These are phyloP conservation scores for Danio tinwini DNA, from an alignment of 2,797 vertebrate species.

Conservation along the genomic window DNA sequence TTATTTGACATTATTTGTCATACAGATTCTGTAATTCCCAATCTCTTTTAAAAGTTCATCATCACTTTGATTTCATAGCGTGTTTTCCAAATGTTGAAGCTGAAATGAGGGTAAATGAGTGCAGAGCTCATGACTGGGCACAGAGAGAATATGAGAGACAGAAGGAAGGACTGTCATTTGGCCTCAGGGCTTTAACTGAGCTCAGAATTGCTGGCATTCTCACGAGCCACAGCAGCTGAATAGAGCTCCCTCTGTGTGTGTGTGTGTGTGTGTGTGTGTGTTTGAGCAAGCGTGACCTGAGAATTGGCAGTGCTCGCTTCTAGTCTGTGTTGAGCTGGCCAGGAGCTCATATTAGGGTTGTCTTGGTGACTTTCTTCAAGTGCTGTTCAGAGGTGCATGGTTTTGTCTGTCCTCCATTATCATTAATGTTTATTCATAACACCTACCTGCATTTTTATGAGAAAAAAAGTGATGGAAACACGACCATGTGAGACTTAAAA, in stretches of 20 bases:
- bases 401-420: not conserved
- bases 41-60: not conserved
- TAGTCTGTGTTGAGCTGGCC: constrained; percentile 9
- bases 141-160: not conserved
- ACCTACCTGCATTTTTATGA: not conserved
- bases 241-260: constrained; percentile 47
- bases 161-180: constrained; percentile 36
- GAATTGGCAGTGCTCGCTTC: not conserved
- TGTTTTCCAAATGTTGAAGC: not conserved
- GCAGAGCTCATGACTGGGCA: constrained; percentile 25
- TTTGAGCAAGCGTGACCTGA: constrained; percentile 28
- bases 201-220: constrained; percentile 56
- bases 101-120: constrained; percentile 7
- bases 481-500: not conserved
- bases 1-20: not conserved
- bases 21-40: too few relatives aligned
- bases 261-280: constrained; percentile 33
- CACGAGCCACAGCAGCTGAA: constrained; percentile 53
- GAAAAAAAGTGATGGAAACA: not conserved
- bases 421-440: constrained; percentile 28
- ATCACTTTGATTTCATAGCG: not conserved
- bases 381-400: constrained; percentile 1
- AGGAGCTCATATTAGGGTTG: constrained; percentile 29
- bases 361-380: constrained; percentile 3
- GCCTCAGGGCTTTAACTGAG: constrained; percentile 41